A percentile compares a stretch with the other conserved stretches of the same genome.
Conservation (phyloP, 2,888 invertebrate species). For the Pristionchus fissidentatus region DNA sequence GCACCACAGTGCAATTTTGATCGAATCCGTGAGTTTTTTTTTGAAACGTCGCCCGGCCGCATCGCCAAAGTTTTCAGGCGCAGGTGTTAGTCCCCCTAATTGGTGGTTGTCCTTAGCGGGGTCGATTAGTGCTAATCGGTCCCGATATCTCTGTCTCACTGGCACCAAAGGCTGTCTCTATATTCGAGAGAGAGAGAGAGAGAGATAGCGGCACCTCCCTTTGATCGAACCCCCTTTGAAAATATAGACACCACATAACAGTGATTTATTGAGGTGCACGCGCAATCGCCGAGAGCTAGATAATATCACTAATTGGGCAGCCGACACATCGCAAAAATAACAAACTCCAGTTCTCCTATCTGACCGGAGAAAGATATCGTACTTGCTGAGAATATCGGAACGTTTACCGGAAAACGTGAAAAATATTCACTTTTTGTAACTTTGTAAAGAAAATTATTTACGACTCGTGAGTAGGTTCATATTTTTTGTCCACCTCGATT, state of each 20-base stretch:
- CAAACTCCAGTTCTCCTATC: too few relatives aligned
- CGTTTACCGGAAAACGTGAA: too few relatives aligned
- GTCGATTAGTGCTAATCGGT: conserved; percentile 40
- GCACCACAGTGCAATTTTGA: conserved; percentile 7
- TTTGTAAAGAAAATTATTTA: too few relatives aligned
- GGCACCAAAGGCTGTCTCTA: conserved; percentile 26
- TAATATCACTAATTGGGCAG: conserved; percentile 28
- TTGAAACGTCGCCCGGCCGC: background rate
- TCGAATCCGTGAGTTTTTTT: background rate
- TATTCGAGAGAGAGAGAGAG: background rate
- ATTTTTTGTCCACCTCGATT: too few relatives aligned
- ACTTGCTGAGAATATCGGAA: too few relatives aligned
- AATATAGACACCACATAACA: conserved; percentile 31
- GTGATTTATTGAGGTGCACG: conserved; percentile 33
- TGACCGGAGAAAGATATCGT: too few relatives aligned
- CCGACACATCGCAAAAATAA: too few relatives aligned
- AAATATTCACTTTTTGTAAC: too few relatives aligned
- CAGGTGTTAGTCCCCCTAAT: conserved; percentile 27
- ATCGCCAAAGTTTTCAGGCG: too few relatives aligned
- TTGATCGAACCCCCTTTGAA: too few relatives aligned
- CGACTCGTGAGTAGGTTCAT: too few relatives aligned
- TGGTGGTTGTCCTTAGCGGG: conserved; percentile 29
- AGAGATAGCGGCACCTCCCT: too few relatives aligned
- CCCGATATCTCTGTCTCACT: background rate
- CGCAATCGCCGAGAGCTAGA: conserved; percentile 34